These are phyloP conservation scores for Carcina quercana DNA, from an alignment of 2,888 invertebrate species.

Conservation along the genomic window DNA sequence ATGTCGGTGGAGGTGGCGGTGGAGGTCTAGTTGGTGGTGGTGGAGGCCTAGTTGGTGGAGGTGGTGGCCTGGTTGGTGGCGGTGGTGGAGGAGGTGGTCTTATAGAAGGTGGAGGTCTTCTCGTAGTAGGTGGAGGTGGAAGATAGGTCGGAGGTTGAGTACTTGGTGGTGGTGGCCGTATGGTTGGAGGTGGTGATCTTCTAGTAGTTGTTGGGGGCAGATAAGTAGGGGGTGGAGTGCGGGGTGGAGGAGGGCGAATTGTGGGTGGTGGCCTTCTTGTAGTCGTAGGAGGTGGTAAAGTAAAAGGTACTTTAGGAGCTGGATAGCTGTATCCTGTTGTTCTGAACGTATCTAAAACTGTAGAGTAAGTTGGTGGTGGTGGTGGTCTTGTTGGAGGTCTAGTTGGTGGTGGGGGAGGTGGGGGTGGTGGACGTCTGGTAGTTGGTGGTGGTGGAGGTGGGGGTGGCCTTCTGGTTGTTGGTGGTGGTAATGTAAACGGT, in stretches of 20 bases:
- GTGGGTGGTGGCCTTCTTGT: constrained; percentile 10
- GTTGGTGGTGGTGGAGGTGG: constrained; percentile 18
- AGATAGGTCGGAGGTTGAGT: constrained; percentile 17
- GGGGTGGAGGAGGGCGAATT: constrained; percentile 15
- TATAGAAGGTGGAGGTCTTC: constrained; percentile 16
- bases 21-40: constrained; percentile 14
- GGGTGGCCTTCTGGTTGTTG: constrained; percentile 21
- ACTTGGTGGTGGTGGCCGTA: constrained; percentile 9
- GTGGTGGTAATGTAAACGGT: constrained; percentile 23
- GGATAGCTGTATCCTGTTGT: constrained; percentile 13
- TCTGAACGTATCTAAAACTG: constrained; percentile 5
- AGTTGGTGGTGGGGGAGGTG: constrained; percentile 14
- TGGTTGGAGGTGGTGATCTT: constrained; percentile 15
- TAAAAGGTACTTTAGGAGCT: constrained; percentile 10
- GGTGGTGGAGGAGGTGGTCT: constrained; percentile 15
- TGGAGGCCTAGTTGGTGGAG: constrained; percentile 15
- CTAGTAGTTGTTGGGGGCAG: too few species aligned
- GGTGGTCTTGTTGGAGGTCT: constrained; percentile 20
- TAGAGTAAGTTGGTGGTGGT: constrained; percentile 13
- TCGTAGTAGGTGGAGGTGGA: constrained; percentile 14
- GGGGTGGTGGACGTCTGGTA: constrained; percentile 17
- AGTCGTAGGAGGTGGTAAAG: constrained; percentile 19
- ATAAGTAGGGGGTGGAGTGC: constrained; percentile 16
- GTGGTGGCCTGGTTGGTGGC: constrained; percentile 16
- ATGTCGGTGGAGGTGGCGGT: constrained; percentile 11